Evolutionary conservation across 2,888 invertebrate genomes (phyloP).

Genomic region (Drosophila peninsularis): DNA sequence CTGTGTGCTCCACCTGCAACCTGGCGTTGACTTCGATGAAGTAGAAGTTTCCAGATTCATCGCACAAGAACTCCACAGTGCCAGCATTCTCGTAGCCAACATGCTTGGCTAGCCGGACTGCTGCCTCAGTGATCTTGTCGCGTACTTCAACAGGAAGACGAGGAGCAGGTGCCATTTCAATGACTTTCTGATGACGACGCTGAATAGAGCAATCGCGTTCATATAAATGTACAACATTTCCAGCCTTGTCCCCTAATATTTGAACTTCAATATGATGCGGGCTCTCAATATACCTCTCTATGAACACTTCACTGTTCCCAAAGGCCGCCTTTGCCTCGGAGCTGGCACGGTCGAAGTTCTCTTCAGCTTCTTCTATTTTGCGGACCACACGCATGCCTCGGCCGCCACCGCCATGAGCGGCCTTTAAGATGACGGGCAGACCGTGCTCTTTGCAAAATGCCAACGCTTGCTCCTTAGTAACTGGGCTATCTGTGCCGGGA

Average conservation of each 20-base stretch:
- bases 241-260: slow-evolving; percentile 93
- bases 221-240: slow-evolving; percentile 97
- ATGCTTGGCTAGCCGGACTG: slow-evolving; percentile 93
- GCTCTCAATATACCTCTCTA: slow-evolving; percentile 98
- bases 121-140: slow-evolving; percentile 94
- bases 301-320: slow-evolving; percentile 99
- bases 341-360: slow-evolving; percentile 95
- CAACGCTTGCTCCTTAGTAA: slow-evolving; percentile 94
- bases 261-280: slow-evolving; percentile 97
- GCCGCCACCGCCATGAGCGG: slow-evolving; percentile 99
- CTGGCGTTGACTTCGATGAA: slow-evolving; percentile 99
- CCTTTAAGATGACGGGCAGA: slow-evolving; percentile 99
- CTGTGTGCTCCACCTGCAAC: slow-evolving; percentile 99
- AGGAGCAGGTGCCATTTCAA: slow-evolving; percentile 99
- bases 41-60: slow-evolving; percentile 97
- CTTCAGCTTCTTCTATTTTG: slow-evolving; percentile 95
- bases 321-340: slow-evolving; percentile 98
- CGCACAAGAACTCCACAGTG: slow-evolving; percentile 98
- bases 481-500: slow-evolving; percentile 97
- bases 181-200: slow-evolving; percentile 98
- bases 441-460: slow-evolving; percentile 96
- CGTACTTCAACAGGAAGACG: slow-evolving; percentile 91
- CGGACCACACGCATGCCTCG: slow-evolving; percentile 96
- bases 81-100: slow-evolving; percentile 99
- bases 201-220: slow-evolving; percentile 99